These are phyloP conservation scores for Cygnus atratus DNA, from an alignment of 2,113 vertebrate genomes.

Conservation along the genomic window DNA sequence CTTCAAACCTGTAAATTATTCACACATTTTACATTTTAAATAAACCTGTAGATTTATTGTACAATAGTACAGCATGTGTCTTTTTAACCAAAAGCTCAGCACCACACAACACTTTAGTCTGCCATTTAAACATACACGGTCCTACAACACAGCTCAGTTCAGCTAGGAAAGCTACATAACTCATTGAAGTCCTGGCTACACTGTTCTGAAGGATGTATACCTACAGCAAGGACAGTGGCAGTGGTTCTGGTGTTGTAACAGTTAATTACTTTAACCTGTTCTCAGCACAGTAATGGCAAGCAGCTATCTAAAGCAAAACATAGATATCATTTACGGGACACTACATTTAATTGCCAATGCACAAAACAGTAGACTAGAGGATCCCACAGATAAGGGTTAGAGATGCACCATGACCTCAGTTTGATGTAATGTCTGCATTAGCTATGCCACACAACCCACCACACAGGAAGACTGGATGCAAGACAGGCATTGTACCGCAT, in stretches of 20 bases:
- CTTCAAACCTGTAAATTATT: constrained; percentile 27
- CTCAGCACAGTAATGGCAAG: constrained; percentile 27
- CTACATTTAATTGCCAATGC: not conserved
- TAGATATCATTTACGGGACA: not conserved
- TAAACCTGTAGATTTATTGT: constrained; percentile 54
- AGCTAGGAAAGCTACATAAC: constrained; percentile 4
- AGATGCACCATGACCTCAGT: not conserved
- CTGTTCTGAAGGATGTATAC: not conserved
- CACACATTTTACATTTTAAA: constrained; percentile 40
- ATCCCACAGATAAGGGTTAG: not conserved
- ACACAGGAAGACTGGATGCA: not conserved
- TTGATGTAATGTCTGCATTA: not conserved
- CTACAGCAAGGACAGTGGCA: constrained; percentile 8
- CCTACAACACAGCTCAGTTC: constrained; percentile 26
- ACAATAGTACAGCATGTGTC: constrained; percentile 33
- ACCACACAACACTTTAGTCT: constrained; percentile 40
- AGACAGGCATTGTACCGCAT: not conserved
- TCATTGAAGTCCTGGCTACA: not conserved
- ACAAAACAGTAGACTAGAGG: not conserved
- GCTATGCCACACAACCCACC: not conserved
- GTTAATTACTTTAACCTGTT: constrained; percentile 28
- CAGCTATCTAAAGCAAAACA: not conserved
- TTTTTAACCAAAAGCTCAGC: constrained; percentile 53
- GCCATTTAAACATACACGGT: constrained; percentile 33
- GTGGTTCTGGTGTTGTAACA: not conserved